Conservation (phyloP, 2,888 invertebrate species). For the Drosophila pseudotakahashii region DNA sequence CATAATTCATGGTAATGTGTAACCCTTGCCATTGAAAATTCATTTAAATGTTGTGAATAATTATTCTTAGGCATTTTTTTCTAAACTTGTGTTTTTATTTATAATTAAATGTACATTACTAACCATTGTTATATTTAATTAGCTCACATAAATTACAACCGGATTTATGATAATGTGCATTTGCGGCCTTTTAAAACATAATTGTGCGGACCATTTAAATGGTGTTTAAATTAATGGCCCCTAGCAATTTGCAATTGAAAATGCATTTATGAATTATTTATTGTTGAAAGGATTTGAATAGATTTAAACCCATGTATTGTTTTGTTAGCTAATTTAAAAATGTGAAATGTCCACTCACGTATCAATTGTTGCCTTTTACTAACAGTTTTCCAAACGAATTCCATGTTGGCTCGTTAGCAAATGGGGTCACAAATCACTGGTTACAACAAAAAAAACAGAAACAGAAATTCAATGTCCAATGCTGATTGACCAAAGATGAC, state of each 20-base stretch:
- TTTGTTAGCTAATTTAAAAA: too few species aligned
- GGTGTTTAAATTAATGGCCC: conserved; percentile 1
- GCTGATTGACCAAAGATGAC: conserved; percentile 15
- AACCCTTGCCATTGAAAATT: background rate
- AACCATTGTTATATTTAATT: background rate
- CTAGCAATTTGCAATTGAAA: background rate
- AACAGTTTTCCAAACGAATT: conserved; percentile 13
- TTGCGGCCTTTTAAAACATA: background rate
- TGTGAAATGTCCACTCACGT: conserved; percentile 3
- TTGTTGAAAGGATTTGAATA: background rate
- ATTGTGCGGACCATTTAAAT: background rate
- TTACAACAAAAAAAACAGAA: background rate
- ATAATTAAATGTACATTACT: background rate
- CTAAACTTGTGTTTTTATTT: background rate
- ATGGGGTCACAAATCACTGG: conserved; percentile 21
- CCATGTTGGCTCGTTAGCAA: conserved; percentile 17
- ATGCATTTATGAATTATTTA: background rate
- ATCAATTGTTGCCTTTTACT: conserved; percentile 6
- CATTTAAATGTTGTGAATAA: background rate
- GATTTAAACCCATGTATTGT: background rate
- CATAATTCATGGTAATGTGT: background rate
- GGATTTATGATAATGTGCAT: background rate
- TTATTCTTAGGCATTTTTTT: background rate
- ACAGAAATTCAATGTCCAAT: background rate
- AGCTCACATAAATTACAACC: background rate